Evolutionary conservation across 2,888 invertebrate genomes (phyloP).

Genomic region (Drosophila austrosaltans): DNA sequence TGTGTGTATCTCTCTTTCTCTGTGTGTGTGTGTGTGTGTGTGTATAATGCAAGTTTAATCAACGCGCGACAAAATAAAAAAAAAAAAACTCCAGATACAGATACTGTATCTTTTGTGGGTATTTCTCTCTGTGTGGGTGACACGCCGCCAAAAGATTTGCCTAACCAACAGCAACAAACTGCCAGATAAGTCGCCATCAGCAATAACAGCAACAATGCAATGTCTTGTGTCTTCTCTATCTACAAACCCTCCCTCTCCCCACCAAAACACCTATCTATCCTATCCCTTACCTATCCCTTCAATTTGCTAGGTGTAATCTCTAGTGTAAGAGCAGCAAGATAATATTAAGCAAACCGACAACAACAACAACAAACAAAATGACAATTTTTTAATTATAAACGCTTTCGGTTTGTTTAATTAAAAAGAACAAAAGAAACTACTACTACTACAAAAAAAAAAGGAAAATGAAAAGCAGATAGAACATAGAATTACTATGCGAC

Average conservation of each 20-base stretch:
- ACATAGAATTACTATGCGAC: not conserved
- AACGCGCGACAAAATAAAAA: slow-evolving; percentile 66
- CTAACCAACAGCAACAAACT: slow-evolving; percentile 50
- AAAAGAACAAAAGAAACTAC: slow-evolving; percentile 31
- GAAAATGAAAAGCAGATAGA: not conserved
- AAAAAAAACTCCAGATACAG: slow-evolving; percentile 36
- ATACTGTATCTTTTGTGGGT: slow-evolving; percentile 31
- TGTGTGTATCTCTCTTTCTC: not conserved
- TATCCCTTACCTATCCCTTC: slow-evolving; percentile 20
- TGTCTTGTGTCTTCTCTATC: slow-evolving; percentile 29
- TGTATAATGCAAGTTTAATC: slow-evolving; percentile 75
- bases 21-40: slow-evolving; percentile 30
- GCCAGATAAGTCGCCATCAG: slow-evolving; percentile 56
- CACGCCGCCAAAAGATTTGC: slow-evolving; percentile 59
- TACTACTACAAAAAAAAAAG: not conserved
- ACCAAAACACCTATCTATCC: slow-evolving; percentile 59
- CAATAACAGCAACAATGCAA: slow-evolving; percentile 49
- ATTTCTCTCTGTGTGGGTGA: not conserved
- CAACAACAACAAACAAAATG: slow-evolving; percentile 38
- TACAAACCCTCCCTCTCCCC: not conserved
- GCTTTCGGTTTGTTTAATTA: slow-evolving; percentile 58
- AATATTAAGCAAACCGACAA: slow-evolving; percentile 72
- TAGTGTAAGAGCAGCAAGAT: slow-evolving; percentile 58
- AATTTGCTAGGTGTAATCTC: slow-evolving; percentile 74
- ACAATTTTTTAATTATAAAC: slow-evolving; percentile 64